Base-by-base conservation (phyloP, 2,888 invertebrate species). In the Drosophila anomalipes region DNA sequence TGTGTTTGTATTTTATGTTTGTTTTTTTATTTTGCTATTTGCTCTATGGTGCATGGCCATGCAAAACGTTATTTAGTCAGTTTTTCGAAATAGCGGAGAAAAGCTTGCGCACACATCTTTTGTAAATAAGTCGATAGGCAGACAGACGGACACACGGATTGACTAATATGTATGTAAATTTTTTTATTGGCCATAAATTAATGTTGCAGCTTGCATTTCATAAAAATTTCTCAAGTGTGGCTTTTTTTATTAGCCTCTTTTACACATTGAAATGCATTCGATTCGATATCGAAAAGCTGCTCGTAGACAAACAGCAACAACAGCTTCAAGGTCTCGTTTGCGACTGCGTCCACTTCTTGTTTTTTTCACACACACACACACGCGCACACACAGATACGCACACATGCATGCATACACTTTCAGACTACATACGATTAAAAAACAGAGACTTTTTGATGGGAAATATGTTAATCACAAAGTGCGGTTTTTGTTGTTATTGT, bases 401-500 rank as follows among this genome's bases (percentile, higher is more conserved):
- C 14, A 47, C 54, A 67, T 57, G 22, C 47, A 51, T 52, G 57
- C 67, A 69, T 32, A 68, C 56, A 64, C 57, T 39, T 35, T 53
- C 35, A 30, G 41, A 54, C 62, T 47, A 39, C 44, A 62, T 47
- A 57, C 74, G 79, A 80, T 86, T 87, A 89, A 82, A 90, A 79
- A 79, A 77, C 66, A 66, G 59, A 69, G 49, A 61, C 39, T 70
- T 70, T 81, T 79, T 75, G 87, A 90, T 91, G 89, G 91, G 91
- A 90, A 91, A 81, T 91, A 86, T 86, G 86, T 88, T 90, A 86
- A 91, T 91, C 87, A 90, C 79, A 89, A 82, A 73, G 49, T 70
- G 81, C 63, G 78, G 70, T 59, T 77, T 54, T 73, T 68, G 30
- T 74, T 57, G 51, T 58, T 47, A 35, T 74, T 57, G 44, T 58